Conservation (phyloP, 2,888 invertebrate species). For the Folsomia candida region DNA sequence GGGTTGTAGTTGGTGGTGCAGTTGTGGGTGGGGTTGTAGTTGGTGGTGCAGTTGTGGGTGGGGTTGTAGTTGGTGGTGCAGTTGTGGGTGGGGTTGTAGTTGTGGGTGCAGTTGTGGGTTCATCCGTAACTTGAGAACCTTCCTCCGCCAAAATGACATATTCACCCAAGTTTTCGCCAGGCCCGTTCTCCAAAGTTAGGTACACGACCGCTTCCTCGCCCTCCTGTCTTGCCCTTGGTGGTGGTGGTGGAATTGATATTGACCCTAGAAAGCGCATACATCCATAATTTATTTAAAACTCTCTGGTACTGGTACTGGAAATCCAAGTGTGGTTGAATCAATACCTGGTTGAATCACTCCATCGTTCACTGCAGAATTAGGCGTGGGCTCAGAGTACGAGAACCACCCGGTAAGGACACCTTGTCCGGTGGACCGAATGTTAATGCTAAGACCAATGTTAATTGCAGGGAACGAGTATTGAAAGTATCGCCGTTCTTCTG, state of each 20-base stretch:
- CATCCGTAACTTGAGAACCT: background rate
- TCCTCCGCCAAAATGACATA: background rate
- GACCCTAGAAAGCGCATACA: background rate
- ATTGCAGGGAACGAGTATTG: conserved; percentile 17
- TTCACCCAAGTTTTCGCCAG: background rate
- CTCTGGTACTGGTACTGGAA: too few species aligned
- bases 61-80: background rate
- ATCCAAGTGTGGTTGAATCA: background rate
- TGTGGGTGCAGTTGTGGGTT: background rate
- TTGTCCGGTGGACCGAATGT: background rate
- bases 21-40: background rate
- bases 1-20: background rate
- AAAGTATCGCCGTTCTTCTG: conserved; percentile 30
- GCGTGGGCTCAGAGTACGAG: conserved; percentile 21
- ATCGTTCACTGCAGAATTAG: conserved; percentile 34
- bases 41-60: background rate
- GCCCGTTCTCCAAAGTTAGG: background rate
- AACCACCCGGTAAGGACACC: conserved; percentile 27
- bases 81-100: background rate
- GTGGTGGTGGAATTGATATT: background rate
- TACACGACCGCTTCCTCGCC: background rate
- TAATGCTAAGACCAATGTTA: conserved; percentile 22
- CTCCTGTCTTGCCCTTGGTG: background rate
- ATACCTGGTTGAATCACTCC: conserved; percentile 17
- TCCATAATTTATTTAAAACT: conserved; percentile 1